Evolutionary conservation across 2,113 vertebrate genomes (phyloP).

Genomic region (Butastur rufipennis): DNA sequence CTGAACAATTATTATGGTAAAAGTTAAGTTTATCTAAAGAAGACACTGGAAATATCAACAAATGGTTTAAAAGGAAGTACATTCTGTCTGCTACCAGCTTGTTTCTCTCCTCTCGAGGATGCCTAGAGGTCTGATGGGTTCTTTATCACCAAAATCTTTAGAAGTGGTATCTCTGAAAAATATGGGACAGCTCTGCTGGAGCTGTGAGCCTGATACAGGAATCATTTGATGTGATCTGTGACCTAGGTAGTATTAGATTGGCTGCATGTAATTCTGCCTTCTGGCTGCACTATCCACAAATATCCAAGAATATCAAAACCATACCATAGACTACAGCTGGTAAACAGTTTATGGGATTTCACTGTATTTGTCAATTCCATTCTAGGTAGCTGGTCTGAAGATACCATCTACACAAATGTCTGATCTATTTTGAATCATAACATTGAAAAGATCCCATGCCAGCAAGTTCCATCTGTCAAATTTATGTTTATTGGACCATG

Average conservation of each 20-base stretch:
- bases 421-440: not conserved
- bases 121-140: not conserved
- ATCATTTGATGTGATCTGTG: not conserved
- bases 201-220: not conserved
- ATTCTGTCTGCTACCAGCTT: not conserved
- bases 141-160: not conserved
- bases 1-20: not conserved
- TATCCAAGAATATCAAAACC: not conserved
- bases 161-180: not conserved
- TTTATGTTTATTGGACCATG: not conserved
- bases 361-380: not conserved
- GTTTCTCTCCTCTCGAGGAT: not conserved
- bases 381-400: not conserved
- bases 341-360: not conserved
- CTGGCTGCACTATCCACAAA: not conserved
- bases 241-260: not conserved
- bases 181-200: not conserved
- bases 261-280: not conserved
- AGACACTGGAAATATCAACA: not conserved
- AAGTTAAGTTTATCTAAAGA: not conserved
- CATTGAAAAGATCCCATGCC: not conserved
- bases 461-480: conserved; percentile 23
- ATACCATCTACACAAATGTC: not conserved
- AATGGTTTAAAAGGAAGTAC: not conserved
- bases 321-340: not conserved